These are phyloP conservation scores for Malurus melanocephalus DNA, from an alignment of 2,113 vertebrate species.

Conservation along the genomic window DNA sequence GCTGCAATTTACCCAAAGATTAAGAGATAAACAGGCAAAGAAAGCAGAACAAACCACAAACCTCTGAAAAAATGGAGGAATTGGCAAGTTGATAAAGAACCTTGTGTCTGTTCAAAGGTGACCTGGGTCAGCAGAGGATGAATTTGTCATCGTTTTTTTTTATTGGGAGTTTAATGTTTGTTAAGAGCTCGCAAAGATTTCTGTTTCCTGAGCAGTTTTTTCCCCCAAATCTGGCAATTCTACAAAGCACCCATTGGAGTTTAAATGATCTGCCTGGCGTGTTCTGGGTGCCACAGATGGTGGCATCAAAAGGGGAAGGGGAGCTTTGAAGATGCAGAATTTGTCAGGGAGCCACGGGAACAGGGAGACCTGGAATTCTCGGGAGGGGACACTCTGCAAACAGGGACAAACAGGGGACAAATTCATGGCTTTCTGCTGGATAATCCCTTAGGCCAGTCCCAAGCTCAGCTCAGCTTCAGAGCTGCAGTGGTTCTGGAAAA, in stretches of 20 bases:
- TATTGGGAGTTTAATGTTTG: slow-evolving; percentile 13
- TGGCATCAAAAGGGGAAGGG: slow-evolving; percentile 10
- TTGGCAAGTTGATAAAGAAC: slow-evolving; percentile 12
- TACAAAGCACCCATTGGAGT: slow-evolving; percentile 25
- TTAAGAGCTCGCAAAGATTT: neutral
- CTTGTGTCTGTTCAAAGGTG: slow-evolving; percentile 18
- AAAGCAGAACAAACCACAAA: neutral
- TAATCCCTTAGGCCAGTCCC: neutral
- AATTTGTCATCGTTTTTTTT: neutral
- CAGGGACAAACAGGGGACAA: neutral
- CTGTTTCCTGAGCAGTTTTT: neutral
- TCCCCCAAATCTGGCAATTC: neutral
- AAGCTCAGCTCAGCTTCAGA: neutral
- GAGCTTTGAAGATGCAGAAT: slow-evolving; percentile 25
- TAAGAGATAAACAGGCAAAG: neutral
- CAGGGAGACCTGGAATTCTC: neutral
- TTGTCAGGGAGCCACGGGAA: neutral
- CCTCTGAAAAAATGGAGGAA: neutral
- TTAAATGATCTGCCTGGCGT: neutral
- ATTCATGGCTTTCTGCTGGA: neutral
- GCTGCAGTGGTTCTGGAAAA: neutral
- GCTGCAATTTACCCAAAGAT: slow-evolving; percentile 1
- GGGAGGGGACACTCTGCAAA: neutral
- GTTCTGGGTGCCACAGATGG: neutral
- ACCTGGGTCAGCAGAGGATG: slow-evolving; percentile 7